Evolutionary conservation across 2,888 invertebrate genomes (phyloP).

Genomic region (Keiferia lycopersicella): DNA sequence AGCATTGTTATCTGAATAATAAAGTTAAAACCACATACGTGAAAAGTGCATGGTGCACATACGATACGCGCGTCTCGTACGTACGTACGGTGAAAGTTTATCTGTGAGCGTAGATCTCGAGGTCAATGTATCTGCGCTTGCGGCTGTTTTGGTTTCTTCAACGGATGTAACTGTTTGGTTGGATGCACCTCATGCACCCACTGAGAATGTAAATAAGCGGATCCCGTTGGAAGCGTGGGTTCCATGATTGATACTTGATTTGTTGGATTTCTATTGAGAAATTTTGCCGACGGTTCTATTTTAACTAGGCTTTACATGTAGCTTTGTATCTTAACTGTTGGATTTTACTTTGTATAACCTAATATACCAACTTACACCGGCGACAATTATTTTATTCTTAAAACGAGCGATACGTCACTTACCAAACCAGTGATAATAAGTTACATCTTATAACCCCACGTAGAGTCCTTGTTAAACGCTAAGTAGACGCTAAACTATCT

Average conservation of each 20-base stretch:
- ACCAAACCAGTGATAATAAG: neutral
- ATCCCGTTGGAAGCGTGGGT: constrained; percentile 6
- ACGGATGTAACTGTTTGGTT: constrained; percentile 22
- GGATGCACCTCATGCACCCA: constrained; percentile 16
- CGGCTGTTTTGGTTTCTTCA: constrained; percentile 10
- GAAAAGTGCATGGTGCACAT: constrained; percentile 10
- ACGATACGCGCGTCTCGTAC: neutral
- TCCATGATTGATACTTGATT: neutral
- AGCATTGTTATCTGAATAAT: constrained; percentile 1
- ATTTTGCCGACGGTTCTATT: neutral
- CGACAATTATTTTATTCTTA: neutral
- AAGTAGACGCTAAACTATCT: constrained; percentile 14
- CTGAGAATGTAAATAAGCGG: constrained; percentile 13
- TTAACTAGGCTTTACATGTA: too few relatives aligned
- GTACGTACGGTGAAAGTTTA: constrained; percentile 24
- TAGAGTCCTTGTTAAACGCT: constrained; percentile 18
- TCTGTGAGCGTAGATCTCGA: constrained; percentile 13
- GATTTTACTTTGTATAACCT: too few relatives aligned
- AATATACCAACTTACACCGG: too few relatives aligned
- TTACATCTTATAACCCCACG: neutral
- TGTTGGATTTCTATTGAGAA: neutral
- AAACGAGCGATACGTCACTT: neutral
- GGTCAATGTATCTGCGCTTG: constrained; percentile 18
- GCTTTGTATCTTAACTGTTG: too few relatives aligned
- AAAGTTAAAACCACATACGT: constrained; percentile 5